phyloP scores from a whole-genome alignment of 2,888 invertebrate genomes.

The Caenorhabditis drosophilae region DNA sequence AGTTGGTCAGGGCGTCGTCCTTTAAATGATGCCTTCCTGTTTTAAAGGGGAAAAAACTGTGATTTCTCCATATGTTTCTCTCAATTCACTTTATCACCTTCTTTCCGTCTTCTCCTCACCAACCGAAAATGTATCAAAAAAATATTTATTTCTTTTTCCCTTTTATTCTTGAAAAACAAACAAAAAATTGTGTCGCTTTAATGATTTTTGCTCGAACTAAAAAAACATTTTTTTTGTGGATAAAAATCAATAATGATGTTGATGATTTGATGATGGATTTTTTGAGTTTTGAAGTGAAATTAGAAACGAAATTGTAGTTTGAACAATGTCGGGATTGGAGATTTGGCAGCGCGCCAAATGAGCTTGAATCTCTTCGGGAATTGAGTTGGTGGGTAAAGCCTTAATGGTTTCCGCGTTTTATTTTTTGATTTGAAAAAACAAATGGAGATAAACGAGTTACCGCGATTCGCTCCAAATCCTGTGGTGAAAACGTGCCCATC shows the following conservation, averaged over 20 bases:
- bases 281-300: slow-evolving; percentile 23
- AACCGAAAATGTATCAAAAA: slow-evolving; percentile 5
- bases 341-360: slow-evolving; percentile 39
- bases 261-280: not conserved
- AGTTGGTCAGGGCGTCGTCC: slow-evolving; percentile 79
- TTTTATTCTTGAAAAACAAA: slow-evolving; percentile 1
- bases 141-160: not conserved
- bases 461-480: slow-evolving; percentile 17
- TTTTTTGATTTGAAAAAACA: not conserved
- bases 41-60: no score
- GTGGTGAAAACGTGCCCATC: slow-evolving; percentile 33
- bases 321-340: slow-evolving; percentile 18
- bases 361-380: slow-evolving; percentile 26
- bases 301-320: slow-evolving; percentile 23
- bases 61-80: no score
- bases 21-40: slow-evolving; percentile 38
- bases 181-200: no score
- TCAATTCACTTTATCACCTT: no score
- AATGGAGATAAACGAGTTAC: no score
- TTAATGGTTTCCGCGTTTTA: slow-evolving; percentile 1
- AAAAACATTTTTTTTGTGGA: not conserved
- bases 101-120: no score
- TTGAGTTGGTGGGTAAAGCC: slow-evolving; percentile 5
- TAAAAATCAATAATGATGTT: no score
- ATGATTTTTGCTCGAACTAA: slow-evolving; percentile 1